Evolutionary conservation across 92 coral and sea anemone genomes (phyloP).

Genomic region (Phenganax marumi): DNA sequence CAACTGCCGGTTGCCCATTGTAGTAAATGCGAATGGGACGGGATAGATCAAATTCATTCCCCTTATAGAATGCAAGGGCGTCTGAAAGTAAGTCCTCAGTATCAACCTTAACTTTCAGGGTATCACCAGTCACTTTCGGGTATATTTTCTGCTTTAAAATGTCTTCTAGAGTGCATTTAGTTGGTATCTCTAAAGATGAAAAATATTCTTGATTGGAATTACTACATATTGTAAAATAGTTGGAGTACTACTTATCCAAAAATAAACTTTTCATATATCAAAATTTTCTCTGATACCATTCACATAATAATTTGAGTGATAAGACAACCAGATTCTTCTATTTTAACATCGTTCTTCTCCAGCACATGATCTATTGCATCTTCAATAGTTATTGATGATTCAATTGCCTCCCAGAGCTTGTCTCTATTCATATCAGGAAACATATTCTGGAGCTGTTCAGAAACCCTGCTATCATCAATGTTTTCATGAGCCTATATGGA

Average conservation of each 20-base stretch:
- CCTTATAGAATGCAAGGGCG: conserved; percentile 48
- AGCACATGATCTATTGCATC: conserved; percentile 13
- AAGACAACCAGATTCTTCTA: not conserved
- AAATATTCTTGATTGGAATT: too few relatives aligned
- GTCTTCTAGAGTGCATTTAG: not conserved
- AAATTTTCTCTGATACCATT: too few relatives aligned
- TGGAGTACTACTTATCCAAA: too few relatives aligned
- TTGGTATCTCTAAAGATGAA: not conserved
- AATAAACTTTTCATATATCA: too few relatives aligned
- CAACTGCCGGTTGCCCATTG: conserved; percentile 38
- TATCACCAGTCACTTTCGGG: conserved; percentile 22
- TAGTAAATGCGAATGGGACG: conserved; percentile 27
- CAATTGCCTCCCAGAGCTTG: not conserved
- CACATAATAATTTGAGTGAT: not conserved
- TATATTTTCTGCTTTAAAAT: conserved; percentile 17
- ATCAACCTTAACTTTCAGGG: conserved; percentile 42
- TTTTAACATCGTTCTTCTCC: not conserved
- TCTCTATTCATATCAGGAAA: conserved; percentile 11
- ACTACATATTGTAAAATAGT: too few relatives aligned
- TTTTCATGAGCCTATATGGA: not conserved
- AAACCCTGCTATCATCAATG: not conserved
- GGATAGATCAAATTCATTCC: conserved; percentile 19
- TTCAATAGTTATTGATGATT: conserved; percentile 19
- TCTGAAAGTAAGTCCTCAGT: conserved; percentile 48
- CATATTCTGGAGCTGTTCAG: not conserved